Evolutionary conservation across 2,888 invertebrate genomes (phyloP).

Genomic region (Galerucella nymphaeae): DNA sequence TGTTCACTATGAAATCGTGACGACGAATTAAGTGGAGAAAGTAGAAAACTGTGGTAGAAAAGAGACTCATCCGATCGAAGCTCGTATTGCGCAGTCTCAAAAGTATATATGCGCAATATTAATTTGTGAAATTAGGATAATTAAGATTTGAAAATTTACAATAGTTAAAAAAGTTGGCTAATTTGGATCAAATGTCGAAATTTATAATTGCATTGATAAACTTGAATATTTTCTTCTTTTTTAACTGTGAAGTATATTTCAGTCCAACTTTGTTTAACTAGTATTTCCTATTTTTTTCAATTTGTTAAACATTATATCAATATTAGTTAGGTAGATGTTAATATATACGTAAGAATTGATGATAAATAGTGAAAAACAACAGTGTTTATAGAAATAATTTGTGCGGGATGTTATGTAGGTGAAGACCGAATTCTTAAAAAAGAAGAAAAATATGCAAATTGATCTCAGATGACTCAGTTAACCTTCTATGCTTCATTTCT

Average conservation of each 20-base stretch:
- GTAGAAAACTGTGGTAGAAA: too few species aligned
- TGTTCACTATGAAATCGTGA: neutral
- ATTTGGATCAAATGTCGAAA: neutral
- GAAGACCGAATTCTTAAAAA: neutral
- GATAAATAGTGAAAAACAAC: neutral
- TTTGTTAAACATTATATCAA: neutral
- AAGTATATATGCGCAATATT: neutral
- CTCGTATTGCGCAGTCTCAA: neutral
- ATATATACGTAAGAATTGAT: neutral
- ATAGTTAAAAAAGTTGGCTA: neutral
- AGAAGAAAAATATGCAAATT: conserved; percentile 23
- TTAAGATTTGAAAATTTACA: neutral
- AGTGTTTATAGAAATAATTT: neutral
- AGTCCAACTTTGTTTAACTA: neutral
- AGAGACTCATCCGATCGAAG: conserved; percentile 6
- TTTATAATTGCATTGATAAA: neutral
- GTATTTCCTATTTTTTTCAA: neutral
- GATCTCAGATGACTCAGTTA: conserved; percentile 24
- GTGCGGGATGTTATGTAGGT: neutral
- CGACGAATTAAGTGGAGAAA: neutral
- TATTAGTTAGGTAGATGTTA: neutral
- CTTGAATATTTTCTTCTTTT: neutral
- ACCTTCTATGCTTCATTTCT: conserved; percentile 19
- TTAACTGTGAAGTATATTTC: neutral
- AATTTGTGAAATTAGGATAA: neutral